Percentiles rank a stretch among this genome's conserved stretches.
These are phyloP conservation scores for Slavum lentiscoides DNA, from an alignment of 2,888 invertebrate species.

Conservation along the genomic window DNA sequence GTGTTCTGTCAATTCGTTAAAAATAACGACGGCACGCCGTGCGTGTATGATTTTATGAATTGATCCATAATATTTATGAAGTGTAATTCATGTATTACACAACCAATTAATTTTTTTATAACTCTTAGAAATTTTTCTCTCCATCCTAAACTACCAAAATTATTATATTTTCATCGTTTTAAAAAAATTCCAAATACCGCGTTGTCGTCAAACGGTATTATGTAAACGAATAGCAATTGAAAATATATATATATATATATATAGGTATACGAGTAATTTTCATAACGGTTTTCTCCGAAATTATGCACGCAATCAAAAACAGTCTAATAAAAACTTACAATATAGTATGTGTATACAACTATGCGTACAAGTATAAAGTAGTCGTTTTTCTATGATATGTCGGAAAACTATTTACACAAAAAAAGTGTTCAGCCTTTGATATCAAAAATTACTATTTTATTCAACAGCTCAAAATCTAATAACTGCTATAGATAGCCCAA, in stretches of 20 bases:
- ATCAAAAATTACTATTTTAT: too few species aligned
- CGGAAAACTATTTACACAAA: too few species aligned
- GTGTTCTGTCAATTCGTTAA: constrained; percentile 30
- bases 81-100: neutral
- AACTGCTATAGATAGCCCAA: too few species aligned
- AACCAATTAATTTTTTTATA: constrained; percentile 13
- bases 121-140: neutral
- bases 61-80: constrained; percentile 14
- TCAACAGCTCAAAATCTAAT: too few species aligned
- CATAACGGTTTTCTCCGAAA: neutral
- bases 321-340: too few species aligned
- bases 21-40: constrained; percentile 7
- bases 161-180: neutral
- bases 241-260: too few species aligned
- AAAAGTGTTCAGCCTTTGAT: too few species aligned
- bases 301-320: neutral
- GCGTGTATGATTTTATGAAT: neutral
- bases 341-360: too few species aligned
- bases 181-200: neutral
- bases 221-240: too few species aligned
- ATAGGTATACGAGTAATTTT: neutral
- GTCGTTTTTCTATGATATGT: too few species aligned
- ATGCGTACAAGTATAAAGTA: too few species aligned
- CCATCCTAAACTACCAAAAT: neutral
- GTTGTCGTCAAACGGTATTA: too few species aligned